These are phyloP conservation scores for Automeris io DNA, from an alignment of 2,888 invertebrate species.

Conservation along the genomic window DNA sequence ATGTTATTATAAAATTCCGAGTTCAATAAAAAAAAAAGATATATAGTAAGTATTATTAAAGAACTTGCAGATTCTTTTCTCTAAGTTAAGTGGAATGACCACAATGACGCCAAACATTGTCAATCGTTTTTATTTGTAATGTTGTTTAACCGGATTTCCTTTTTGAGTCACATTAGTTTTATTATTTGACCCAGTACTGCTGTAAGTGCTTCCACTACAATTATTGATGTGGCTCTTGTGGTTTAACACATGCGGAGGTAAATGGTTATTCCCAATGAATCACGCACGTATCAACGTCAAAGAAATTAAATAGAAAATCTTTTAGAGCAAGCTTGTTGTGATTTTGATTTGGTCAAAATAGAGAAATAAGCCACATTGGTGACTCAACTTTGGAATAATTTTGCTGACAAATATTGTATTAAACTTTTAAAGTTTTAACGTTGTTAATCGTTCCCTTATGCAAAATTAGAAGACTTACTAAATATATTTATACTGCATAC, in stretches of 20 bases:
- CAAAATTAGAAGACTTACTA: too few relatives aligned
- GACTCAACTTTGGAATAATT: too few relatives aligned
- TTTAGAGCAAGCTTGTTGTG: slow-evolving; percentile 9
- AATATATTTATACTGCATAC: too few relatives aligned
- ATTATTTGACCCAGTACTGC: slow-evolving; percentile 8
- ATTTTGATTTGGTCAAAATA: slow-evolving; percentile 4
- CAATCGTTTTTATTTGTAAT: not conserved
- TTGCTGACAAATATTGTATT: too few relatives aligned
- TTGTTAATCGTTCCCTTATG: too few relatives aligned
- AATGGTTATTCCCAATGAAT: slow-evolving; percentile 35
- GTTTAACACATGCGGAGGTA: slow-evolving; percentile 13
- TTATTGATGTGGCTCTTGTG: slow-evolving; percentile 20
- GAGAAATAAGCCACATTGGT: not conserved
- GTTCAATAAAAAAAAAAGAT: too few relatives aligned
- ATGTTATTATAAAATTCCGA: too few relatives aligned
- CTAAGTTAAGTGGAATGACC: too few relatives aligned
- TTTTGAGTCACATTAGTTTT: slow-evolving; percentile 17
- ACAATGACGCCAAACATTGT: not conserved
- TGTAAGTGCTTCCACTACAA: slow-evolving; percentile 3
- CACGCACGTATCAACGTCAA: slow-evolving; percentile 23
- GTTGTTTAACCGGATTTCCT: slow-evolving; percentile 9
- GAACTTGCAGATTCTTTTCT: too few relatives aligned
- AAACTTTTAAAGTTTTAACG: too few relatives aligned
- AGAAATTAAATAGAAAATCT: slow-evolving; percentile 24
- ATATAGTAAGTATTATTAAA: too few relatives aligned